These are phyloP conservation scores for Octopus bimaculoides DNA, from an alignment of 1,140 invertebrate genomes.

Conservation along the genomic window DNA sequence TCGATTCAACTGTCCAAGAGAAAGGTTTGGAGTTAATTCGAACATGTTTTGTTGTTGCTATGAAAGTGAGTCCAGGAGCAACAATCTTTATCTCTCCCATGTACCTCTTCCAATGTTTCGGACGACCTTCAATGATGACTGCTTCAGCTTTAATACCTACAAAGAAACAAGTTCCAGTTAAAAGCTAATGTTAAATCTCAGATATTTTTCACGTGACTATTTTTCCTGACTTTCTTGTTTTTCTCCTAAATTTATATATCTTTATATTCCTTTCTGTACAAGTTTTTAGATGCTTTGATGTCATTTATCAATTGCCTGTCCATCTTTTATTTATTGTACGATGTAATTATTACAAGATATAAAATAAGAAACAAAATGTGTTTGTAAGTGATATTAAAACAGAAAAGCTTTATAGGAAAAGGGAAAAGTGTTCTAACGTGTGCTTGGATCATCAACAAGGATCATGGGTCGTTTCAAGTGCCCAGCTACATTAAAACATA, in stretches of 20 bases:
- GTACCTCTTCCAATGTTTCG: background rate
- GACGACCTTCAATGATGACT: background rate
- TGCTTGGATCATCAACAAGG: constrained; percentile 4
- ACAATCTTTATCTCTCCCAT: background rate
- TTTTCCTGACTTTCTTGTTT: too few relatives aligned
- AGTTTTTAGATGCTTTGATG: too few relatives aligned
- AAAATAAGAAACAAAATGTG: too few relatives aligned
- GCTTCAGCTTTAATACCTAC: background rate
- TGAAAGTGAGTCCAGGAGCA: background rate
- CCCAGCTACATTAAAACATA: background rate
- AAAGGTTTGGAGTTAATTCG: background rate
- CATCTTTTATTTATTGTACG: too few relatives aligned
- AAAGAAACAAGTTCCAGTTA: background rate
- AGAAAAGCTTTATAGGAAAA: too few relatives aligned
- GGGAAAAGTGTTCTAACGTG: background rate
- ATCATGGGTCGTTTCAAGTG: background rate
- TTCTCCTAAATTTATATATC: too few relatives aligned
- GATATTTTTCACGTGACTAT: too few relatives aligned
- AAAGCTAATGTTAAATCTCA: too few relatives aligned
- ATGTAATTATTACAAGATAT: too few relatives aligned
- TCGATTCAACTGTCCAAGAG: background rate
- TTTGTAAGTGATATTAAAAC: too few relatives aligned
- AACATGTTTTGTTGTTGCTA: background rate
- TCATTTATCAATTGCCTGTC: too few relatives aligned
- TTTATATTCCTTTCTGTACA: too few relatives aligned